Evolutionary conservation across 2,113 vertebrate genomes (phyloP).

Genomic region (Albula goreensis): DNA sequence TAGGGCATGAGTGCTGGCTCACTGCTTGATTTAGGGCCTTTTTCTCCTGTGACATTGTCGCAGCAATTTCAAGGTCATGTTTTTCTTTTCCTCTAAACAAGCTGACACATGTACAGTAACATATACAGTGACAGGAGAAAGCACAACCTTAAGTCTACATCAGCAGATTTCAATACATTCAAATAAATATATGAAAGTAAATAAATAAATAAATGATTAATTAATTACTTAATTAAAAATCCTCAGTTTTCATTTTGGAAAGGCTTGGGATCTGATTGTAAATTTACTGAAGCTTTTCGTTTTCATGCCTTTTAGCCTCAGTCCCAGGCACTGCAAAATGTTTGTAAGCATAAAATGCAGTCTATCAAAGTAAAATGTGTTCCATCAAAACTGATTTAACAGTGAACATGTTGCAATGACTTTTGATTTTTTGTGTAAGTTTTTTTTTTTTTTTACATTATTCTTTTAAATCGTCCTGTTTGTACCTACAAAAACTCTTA

Average conservation of each 20-base stretch:
- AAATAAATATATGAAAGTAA: no score
- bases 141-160: not conserved
- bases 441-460: not conserved
- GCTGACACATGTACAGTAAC: no score
- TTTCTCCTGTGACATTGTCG: not conserved
- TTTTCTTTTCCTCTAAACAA: not conserved
- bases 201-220: no score
- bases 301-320: not conserved
- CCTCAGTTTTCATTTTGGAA: not conserved
- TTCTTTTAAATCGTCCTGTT: not conserved
- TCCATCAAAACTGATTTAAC: not conserved
- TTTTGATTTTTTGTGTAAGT: not conserved
- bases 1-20: not conserved
- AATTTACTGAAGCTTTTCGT: not conserved
- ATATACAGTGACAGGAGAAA: not conserved
- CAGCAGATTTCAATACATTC: no score
- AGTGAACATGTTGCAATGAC: not conserved
- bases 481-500: no score
- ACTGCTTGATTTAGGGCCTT: not conserved
- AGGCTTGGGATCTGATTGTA: not conserved
- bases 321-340: not conserved
- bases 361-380: not conserved
- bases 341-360: not conserved
- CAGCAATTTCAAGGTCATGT: not conserved
- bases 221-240: no score